Evolutionary conservation across 2,113 vertebrate species (phyloP), one percentile per base, ranked within the genome.

Genomic region (Pomatorhinus ruficollis): DNA sequence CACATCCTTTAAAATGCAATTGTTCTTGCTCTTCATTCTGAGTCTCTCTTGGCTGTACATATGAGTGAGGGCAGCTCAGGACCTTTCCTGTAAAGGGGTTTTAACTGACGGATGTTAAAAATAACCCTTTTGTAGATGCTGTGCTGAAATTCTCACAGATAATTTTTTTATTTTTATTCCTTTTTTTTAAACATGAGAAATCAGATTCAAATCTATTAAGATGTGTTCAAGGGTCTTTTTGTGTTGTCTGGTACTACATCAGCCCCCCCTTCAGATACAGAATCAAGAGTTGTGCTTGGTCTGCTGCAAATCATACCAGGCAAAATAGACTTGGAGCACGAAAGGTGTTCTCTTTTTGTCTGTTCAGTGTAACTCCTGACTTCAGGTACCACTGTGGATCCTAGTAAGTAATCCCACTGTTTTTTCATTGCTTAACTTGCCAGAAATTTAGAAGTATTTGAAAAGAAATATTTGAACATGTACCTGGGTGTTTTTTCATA

Each of bases 391-490:
- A 10, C n/a, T 85, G 56, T 47, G 28, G 27, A 68, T 75, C 53
- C 74, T 49, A 28, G 45, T 66, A 76, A 91, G 77, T 54, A 93
- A 80, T 47, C 44, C 15, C 20, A 39, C 11, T 54, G 25, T 40
- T 74, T 85, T 89, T 91, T 68, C 14, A 25, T 47, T 69, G 35
- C 11, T 45, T 69, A 59, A 47, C 18, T 76, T 92, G 30, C 18
- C 30, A 59, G 59, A 88, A 85, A 82, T 18, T 3, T 71, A 30
- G 3, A 87, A 82, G 12, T 71, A 52, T 56, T 71, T 81, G 27
- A 61, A 92, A 78, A 65, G 14, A 85, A 68, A 69, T 79, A 57
- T 63, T 83, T 92, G 44, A 79, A 95, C 83, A 63, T 7, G 33
- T 47, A 71, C 68, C 47, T 40, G 27, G 59, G 35, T 79, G n/a